phyloP scores from a whole-genome alignment of 2,888 invertebrate species.

The Cremastinae sp. region DNA sequence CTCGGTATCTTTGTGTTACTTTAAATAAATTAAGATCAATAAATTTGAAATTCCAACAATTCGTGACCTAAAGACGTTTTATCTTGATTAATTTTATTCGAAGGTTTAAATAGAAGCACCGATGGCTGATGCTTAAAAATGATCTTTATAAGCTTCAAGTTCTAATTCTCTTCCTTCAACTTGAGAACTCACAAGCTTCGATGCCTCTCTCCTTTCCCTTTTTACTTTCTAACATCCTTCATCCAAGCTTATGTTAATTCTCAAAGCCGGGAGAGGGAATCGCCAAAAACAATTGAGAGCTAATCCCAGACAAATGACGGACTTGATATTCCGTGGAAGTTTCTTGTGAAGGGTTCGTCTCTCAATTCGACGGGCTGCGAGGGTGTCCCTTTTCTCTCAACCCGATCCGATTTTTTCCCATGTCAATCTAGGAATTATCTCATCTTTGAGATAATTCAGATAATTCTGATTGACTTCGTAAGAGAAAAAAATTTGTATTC shows the following conservation, averaged over 20 bases:
- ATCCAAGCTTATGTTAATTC: constrained; percentile 80
- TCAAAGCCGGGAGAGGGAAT: constrained; percentile 64
- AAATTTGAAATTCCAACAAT: no score
- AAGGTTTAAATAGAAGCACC: no score
- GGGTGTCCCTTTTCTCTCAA: constrained; percentile 37
- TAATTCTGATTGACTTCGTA: no score
- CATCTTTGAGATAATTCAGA: no score
- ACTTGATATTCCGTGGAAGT: constrained; percentile 67
- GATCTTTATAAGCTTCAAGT: no score
- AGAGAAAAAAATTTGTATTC: no score
- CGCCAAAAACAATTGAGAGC: constrained; percentile 78
- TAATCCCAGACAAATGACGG: constrained; percentile 80
- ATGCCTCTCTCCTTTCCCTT: constrained; percentile 5
- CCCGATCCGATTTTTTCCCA: constrained; percentile 1
- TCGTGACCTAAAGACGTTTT: no score
- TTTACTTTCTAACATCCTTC: constrained; percentile 74
- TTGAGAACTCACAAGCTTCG: constrained; percentile 46
- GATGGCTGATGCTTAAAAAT: no score
- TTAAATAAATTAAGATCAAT: no score
- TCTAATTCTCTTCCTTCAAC: not conserved
- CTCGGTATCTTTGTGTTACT: no score
- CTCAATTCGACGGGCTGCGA: constrained; percentile 26
- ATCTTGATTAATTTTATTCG: no score
- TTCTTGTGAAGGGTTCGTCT: constrained; percentile 44
- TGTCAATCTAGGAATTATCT: no score